Percentiles rank a stretch among this genome's conserved stretches.
These are phyloP conservation scores for Perca flavescens DNA, from an alignment of 2,113 vertebrate species.

Conservation along the genomic window DNA sequence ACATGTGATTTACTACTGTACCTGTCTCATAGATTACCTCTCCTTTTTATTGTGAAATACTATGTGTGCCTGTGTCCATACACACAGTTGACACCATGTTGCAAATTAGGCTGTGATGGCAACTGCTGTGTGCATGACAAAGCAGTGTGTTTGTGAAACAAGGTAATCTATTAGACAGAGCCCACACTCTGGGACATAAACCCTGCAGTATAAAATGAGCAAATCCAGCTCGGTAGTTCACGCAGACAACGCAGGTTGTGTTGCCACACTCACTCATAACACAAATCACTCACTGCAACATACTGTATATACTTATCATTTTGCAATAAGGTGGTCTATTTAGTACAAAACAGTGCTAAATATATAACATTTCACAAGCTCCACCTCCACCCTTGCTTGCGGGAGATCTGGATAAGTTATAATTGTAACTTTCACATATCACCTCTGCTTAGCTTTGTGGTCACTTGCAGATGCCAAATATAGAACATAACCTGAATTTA, in stretches of 20 bases:
- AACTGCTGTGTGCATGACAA: not conserved
- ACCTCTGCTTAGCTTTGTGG: not conserved
- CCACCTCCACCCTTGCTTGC: not conserved
- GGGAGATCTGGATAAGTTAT: not conserved
- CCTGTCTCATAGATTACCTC: not conserved
- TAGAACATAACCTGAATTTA: not conserved
- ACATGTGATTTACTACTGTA: not conserved
- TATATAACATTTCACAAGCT: not conserved
- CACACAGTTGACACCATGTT: not conserved
- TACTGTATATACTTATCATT: not conserved
- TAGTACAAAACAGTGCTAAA: not conserved
- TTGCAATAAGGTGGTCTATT: not conserved
- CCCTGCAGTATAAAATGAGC: conserved; percentile 5
- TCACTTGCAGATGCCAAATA: not conserved
- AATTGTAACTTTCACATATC: not conserved
- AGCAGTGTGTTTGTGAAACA: not conserved
- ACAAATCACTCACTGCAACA: not conserved
- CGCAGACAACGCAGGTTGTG: not conserved
- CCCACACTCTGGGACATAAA: not conserved
- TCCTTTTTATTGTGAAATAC: conserved; percentile 6
- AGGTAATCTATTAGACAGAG: not conserved
- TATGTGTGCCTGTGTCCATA: not conserved
- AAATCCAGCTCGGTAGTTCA: conserved; percentile 27
- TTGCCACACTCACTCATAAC: not conserved
- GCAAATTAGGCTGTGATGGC: not conserved